Evolutionary conservation across 2,113 vertebrate species (phyloP), one percentile per base, ranked within the genome.

Genomic region (Pituophis catenifer): DNA sequence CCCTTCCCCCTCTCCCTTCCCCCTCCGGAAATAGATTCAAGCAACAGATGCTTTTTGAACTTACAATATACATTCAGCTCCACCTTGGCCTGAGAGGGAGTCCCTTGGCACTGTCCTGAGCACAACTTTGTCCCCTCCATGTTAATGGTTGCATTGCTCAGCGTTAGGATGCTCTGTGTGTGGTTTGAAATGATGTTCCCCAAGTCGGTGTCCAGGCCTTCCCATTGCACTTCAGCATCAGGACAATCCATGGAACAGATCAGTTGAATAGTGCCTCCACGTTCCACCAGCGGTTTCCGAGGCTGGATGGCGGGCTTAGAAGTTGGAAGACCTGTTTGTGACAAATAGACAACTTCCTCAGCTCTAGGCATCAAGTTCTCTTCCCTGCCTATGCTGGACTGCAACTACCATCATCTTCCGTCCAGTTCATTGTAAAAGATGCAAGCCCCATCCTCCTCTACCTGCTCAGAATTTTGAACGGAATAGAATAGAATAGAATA

Each of bases 161-260:
- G 2, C 0, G 90, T 94, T 53, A 98, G 96, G 89, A 97, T 12
- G 86, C 97, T 98, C 95, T 93, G 38, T 0, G 93, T 96, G 0
- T 93, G 33, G 53, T n/a, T 89, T 5, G 94, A 95, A 54, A 85
- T 38, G 87, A 97, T 70, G 1, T 59, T 26, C 0, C 96, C 97
- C 94, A 97, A 89, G 94, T 92, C 94, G 1, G 94, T 98, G 93
- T 98, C 98, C 95, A 98, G 96, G 23, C 98, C 98, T 0, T 90
- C 95, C 98, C 98, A 98, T 29, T 93, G 95, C 58, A 97, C 97
- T 0, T 8, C 62, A 26, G 91, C 95, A 0, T 13, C 50, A 0
- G 9, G 0, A 0, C 98, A 98, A 89, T 89, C n/a, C 91, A 97
- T 87, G 24, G 96, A 97, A 93, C 98, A 98, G 92, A 95, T 96